Percentiles rank a stretch among this genome's conserved stretches.
Conservation (phyloP, 2,113 vertebrate species). For the Ptilonorhynchus violaceus region DNA sequence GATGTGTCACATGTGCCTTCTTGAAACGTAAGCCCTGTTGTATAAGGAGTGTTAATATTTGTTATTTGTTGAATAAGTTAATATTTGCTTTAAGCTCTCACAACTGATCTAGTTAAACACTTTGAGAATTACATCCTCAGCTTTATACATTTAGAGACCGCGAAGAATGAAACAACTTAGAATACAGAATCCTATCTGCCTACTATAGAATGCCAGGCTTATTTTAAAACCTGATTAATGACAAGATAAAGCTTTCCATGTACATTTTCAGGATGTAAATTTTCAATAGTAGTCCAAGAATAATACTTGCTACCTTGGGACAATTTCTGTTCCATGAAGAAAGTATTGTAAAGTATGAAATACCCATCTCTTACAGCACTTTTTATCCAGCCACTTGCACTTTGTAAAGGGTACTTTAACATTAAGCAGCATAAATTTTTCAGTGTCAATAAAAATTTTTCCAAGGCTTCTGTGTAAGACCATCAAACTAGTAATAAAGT, state of each 20-base stretch:
- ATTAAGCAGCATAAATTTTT: neutral
- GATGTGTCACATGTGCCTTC: constrained; percentile 96
- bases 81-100: neutral
- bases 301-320: neutral
- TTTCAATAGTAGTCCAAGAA: neutral
- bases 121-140: neutral
- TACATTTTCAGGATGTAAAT: neutral
- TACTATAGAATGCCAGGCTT: neutral
- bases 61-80: too few relatives aligned
- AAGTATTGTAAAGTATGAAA: neutral
- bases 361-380: neutral
- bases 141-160: neutral
- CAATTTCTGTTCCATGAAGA: neutral
- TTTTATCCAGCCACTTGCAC: neutral
- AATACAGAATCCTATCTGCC: neutral
- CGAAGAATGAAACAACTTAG: neutral
- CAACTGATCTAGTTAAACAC: neutral
- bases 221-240: neutral
- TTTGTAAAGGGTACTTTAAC: neutral
- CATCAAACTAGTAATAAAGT: neutral
- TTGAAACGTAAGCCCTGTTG: constrained; percentile 93
- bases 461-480: neutral
- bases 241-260: neutral
- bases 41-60: neutral
- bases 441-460: neutral